Conservation (phyloP, 2,797 vertebrate species). For the Florisuga fusca region DNA sequence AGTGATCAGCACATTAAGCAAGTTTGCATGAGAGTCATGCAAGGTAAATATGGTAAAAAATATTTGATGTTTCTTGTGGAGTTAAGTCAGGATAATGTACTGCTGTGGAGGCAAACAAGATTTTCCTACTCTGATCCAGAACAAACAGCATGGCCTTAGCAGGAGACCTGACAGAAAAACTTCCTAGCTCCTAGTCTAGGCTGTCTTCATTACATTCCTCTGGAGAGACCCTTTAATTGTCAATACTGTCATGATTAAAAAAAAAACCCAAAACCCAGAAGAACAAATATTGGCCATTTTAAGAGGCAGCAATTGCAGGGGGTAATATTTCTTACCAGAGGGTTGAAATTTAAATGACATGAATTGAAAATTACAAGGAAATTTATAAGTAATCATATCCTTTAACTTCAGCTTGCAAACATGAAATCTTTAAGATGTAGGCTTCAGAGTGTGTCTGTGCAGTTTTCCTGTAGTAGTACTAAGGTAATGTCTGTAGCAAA, state of each 20-base stretch:
- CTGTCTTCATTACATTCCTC: not conserved
- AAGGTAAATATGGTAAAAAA: conserved; percentile 86
- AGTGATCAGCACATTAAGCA: conserved; percentile 96
- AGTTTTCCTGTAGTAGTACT: not conserved
- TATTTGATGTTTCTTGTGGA: not conserved
- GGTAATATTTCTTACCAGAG: not conserved
- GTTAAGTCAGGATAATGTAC: not conserved
- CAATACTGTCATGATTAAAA: not conserved
- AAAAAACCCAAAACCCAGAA: not conserved
- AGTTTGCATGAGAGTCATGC: conserved; percentile 98
- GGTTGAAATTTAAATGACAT: not conserved
- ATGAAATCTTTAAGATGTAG: not conserved
- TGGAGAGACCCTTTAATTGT: not conserved
- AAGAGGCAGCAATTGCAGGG: not conserved
- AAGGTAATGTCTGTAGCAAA: not conserved
- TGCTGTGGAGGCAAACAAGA: not conserved
- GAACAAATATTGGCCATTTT: not conserved
- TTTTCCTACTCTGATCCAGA: not conserved
- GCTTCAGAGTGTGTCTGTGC: not conserved
- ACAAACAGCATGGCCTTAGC: not conserved
- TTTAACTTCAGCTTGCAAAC: not conserved
- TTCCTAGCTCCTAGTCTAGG: not conserved
- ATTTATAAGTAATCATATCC: not conserved
- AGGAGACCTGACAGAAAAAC: not conserved
- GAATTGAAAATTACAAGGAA: not conserved